Evolutionary conservation across 2,888 invertebrate genomes (phyloP), one percentile per base, ranked within the genome.

Genomic region (Pristionchus entomophagus): DNA sequence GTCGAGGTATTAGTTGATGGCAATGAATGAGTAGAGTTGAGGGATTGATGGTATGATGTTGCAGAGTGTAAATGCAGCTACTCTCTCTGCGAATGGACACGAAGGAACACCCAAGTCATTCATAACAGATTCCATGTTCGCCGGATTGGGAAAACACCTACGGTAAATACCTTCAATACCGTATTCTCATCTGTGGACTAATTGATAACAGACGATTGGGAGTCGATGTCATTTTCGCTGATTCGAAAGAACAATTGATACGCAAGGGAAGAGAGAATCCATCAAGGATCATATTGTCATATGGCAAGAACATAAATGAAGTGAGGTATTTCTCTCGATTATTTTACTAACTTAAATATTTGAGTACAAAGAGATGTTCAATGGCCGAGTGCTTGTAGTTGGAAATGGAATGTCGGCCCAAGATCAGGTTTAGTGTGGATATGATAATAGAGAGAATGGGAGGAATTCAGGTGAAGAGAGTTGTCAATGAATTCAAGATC

Each of bases 121-220:
- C 65, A 62, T 84, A 6, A 84, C 83, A 19, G 83, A 84, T 49
- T 5, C 65, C 4, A 45, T n/a, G 0, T 84, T 84, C 38, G n/a
- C n/a, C 22, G 83, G 83, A 29, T 59, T 84, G 19, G 83, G 83
- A 29, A 84, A 84, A 29, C 83, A 84, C 56, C 49, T 84, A n/a
- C 45, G 83, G 83, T 84, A 49, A 80, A 51, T 38, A 65, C 6
- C 4, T 19, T 51, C 51, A 17, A 51, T 51, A n/a, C n/a, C n/a
- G n/a, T n/a, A n/a, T n/a, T n/a, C n/a, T n/a, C n/a, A n/a, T n/a
- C n/a, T n/a, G n/a, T n/a, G n/a, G n/a, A n/a, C n/a, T n/a, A 19
- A 32, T 32, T 2, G 26, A 32, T 51, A 0, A n/a, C 29, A 65
- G 83, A 65, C 62, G 83, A 29, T 14, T 84, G 4, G 83, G 83